phyloP scores from a whole-genome alignment of 2,888 invertebrate species.

The Linnaemya tessellans region DNA sequence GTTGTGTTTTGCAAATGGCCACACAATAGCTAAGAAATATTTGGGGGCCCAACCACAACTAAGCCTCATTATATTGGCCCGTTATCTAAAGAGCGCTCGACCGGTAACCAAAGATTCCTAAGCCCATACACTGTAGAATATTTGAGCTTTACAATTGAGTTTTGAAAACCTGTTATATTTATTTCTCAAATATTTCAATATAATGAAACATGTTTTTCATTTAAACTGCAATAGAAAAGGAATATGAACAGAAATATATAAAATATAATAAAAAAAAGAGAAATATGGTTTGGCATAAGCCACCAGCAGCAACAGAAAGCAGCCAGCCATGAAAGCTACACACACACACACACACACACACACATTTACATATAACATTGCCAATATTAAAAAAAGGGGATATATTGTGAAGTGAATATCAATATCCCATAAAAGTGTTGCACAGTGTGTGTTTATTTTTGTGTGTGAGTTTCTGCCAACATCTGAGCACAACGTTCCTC shows the following conservation, averaged over 20 bases:
- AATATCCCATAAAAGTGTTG: conserved; percentile 33
- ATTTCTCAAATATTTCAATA: conserved; percentile 44
- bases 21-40: neutral
- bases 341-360: neutral
- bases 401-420: neutral
- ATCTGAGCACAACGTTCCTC: conserved; percentile 20
- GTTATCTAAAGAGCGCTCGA: neutral
- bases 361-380: neutral
- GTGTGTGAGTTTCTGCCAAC: conserved; percentile 11
- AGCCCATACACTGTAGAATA: neutral
- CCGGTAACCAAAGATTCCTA: neutral
- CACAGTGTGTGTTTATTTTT: conserved; percentile 10
- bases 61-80: neutral
- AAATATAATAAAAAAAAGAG: neutral
- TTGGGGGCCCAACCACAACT: neutral
- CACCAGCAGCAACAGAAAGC: conserved; percentile 43
- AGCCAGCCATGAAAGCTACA: conserved; percentile 16
- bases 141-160: neutral
- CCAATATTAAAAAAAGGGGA: conserved; percentile 9
- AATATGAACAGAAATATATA: neutral
- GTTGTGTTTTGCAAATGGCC: neutral
- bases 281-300: conserved; percentile 28
- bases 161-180: neutral
- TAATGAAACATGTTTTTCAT: conserved; percentile 56
- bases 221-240: conserved; percentile 24